phyloP scores from a whole-genome alignment of 2,113 vertebrate species.

The Osmerus eperlanus region DNA sequence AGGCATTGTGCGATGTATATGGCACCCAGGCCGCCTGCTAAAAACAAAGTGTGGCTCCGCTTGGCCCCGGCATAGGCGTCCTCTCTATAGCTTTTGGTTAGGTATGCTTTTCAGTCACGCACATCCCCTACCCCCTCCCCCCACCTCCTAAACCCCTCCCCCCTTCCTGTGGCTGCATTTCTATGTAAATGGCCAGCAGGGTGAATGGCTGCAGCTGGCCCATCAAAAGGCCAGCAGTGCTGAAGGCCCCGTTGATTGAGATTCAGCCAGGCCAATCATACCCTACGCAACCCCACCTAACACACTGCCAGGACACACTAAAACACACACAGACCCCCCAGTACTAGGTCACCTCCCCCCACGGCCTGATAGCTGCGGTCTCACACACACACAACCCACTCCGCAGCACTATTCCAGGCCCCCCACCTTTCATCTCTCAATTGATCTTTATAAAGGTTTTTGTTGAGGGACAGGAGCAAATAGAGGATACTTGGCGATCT shows the following conservation, averaged over 20 bases:
- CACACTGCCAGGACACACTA: slow-evolving; percentile 39
- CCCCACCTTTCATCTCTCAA: not conserved
- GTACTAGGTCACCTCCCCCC: slow-evolving; percentile 10
- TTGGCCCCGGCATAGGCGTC: slow-evolving; percentile 46
- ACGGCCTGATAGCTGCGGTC: too few species aligned
- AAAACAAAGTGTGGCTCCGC: slow-evolving; percentile 58
- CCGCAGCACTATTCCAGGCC: not conserved
- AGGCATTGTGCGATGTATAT: slow-evolving; percentile 67
- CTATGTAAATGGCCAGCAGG: slow-evolving; percentile 73
- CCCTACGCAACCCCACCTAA: slow-evolving; percentile 50
- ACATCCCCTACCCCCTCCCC: slow-evolving; percentile 53
- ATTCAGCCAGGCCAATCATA: slow-evolving; percentile 67
- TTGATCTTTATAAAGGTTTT: not conserved
- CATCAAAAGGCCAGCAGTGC: slow-evolving; percentile 75
- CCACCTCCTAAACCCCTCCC: slow-evolving; percentile 48
- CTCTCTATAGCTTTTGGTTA: slow-evolving; percentile 65
- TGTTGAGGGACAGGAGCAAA: not conserved
- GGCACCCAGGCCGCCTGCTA: slow-evolving; percentile 48
- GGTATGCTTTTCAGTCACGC: slow-evolving; percentile 66
- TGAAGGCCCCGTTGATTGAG: slow-evolving; percentile 73
- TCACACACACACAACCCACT: too few species aligned
- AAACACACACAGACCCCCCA: slow-evolving; percentile 6
- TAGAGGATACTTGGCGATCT: too few species aligned
- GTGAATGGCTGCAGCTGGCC: slow-evolving; percentile 81
- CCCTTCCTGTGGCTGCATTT: slow-evolving; percentile 77